Base-by-base conservation (phyloP, 2,888 invertebrate species). In the Oeneis ivallda region DNA sequence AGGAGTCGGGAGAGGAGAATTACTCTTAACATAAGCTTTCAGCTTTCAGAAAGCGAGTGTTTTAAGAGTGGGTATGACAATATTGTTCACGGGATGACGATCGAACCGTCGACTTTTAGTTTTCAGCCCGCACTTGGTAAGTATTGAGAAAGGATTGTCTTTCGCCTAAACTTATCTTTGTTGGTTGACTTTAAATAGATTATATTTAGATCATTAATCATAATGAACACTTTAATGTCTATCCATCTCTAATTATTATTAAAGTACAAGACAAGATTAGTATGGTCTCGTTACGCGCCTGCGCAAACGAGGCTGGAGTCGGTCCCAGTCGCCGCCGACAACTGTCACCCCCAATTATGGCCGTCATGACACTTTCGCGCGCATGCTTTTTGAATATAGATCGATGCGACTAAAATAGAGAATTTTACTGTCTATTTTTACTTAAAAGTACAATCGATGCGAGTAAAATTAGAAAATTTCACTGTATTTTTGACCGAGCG, bases 311-410 rank as follows among this genome's bases (percentile, higher is more conserved):
- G 84, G 77, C 75, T 76, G 77, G 80, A 78, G 77, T 75, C 76
- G 77, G 80, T 79, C 77, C 77, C 67, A 70, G 74, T 74, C 77
- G 78, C 78, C 82, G 80, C 80, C 80, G 81, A 79, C 83, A 85
- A 85, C 89, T 90, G 90, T 91, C 90, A 87, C 72, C 83, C 79
- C 79, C 87, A 89, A 91, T 90, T 90, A 91, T 84, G 86, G 84
- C 82, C 72, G 84, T 84, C 84, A 84, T 83, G 89, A 89, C 82
- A 87, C 83, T 84, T 87, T 80, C 74, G 84, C 86, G 87, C 88
- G 83, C 74, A 86, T 85, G 88, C 83, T 84, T 85, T 56, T 87
- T 84, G 84, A 85, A 87, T 87, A 79, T 86, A 86, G 86, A 87
- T 85, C 79, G 56, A 62, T 56, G 54, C 39, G 39, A 67, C 57